Percentiles rank a stretch among this genome's conserved stretches.
phyloP scores from a whole-genome alignment of 1,140 invertebrate genomes.

The Amphibalanus amphitrite region DNA sequence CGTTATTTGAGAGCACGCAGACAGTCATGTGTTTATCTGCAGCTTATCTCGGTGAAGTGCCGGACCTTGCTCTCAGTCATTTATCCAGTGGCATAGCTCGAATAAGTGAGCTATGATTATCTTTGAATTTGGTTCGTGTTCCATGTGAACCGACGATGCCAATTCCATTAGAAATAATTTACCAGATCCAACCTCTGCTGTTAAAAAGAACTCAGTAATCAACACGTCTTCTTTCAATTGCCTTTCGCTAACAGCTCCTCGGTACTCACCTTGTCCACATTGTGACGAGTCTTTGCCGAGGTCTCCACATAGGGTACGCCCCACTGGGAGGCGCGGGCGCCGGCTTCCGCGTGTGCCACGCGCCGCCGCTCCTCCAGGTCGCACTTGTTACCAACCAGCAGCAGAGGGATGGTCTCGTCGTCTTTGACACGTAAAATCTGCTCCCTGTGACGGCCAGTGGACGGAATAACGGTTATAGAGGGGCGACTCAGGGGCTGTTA shows the following conservation, averaged over 20 bases:
- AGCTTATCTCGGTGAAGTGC: too few relatives aligned
- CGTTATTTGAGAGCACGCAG: too few relatives aligned
- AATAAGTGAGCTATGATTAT: too few relatives aligned
- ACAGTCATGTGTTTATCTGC: too few relatives aligned
- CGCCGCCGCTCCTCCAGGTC: constrained; percentile 87
- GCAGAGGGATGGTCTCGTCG: constrained; percentile 95
- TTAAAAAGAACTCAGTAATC: neutral
- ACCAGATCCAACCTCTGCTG: neutral
- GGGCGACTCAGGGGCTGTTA: too few relatives aligned
- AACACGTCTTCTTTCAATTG: constrained; percentile 5
- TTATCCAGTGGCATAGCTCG: too few relatives aligned
- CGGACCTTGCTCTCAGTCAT: too few relatives aligned
- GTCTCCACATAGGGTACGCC: constrained; percentile 97
- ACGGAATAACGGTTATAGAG: constrained; percentile 5
- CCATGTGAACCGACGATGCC: too few relatives aligned
- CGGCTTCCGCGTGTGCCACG: constrained; percentile 73
- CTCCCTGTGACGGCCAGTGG: constrained; percentile 49
- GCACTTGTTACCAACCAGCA: constrained; percentile 96
- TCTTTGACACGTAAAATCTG: constrained; percentile 98
- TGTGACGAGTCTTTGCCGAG: constrained; percentile 92
- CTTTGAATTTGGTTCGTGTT: too few relatives aligned
- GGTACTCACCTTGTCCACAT: constrained; percentile 97
- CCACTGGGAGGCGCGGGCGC: constrained; percentile 76
- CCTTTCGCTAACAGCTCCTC: constrained; percentile 12
- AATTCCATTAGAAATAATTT: constrained; percentile 24